Conservation (phyloP, 92 coral and sea anemone species). For the Hydrozoanthus gracilis region DNA sequence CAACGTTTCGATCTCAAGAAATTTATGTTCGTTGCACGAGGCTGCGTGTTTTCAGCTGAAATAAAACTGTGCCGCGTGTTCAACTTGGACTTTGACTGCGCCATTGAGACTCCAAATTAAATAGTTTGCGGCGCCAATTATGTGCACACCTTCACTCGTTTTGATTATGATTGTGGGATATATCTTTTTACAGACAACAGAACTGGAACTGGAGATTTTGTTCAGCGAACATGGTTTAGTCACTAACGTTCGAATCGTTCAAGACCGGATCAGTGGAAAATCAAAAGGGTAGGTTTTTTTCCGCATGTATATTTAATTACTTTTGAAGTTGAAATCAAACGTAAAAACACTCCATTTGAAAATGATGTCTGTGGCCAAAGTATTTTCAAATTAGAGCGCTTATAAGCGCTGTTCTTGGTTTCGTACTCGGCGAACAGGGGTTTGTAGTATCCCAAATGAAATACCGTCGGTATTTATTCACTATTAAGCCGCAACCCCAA, state of each 20-base stretch:
- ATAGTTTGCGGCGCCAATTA: too few relatives aligned
- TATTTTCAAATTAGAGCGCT: too few relatives aligned
- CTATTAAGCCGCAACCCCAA: too few relatives aligned
- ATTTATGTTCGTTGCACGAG: too few relatives aligned
- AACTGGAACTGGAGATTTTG: slow-evolving; percentile 85
- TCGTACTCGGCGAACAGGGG: not conserved
- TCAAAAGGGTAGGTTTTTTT: slow-evolving; percentile 82
- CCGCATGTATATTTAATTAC: not conserved
- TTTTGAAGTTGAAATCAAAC: not conserved
- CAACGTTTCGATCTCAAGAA: too few relatives aligned
- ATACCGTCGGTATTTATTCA: too few relatives aligned
- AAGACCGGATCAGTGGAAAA: slow-evolving; percentile 82
- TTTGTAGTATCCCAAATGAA: too few relatives aligned
- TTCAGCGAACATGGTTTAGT: slow-evolving; percentile 80
- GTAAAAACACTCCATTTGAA: not conserved
- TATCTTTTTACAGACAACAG: slow-evolving; percentile 63
- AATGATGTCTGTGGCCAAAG: not conserved
- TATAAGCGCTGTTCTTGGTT: not conserved
- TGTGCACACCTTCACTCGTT: too few relatives aligned
- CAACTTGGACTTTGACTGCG: too few relatives aligned
- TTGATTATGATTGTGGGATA: not conserved
- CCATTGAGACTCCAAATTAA: too few relatives aligned
- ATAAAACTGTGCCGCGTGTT: too few relatives aligned
- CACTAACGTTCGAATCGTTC: slow-evolving; percentile 86
- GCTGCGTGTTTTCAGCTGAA: too few relatives aligned